Evolutionary conservation across 2,888 invertebrate genomes (phyloP).

Genomic region (Amphipoea lucens): DNA sequence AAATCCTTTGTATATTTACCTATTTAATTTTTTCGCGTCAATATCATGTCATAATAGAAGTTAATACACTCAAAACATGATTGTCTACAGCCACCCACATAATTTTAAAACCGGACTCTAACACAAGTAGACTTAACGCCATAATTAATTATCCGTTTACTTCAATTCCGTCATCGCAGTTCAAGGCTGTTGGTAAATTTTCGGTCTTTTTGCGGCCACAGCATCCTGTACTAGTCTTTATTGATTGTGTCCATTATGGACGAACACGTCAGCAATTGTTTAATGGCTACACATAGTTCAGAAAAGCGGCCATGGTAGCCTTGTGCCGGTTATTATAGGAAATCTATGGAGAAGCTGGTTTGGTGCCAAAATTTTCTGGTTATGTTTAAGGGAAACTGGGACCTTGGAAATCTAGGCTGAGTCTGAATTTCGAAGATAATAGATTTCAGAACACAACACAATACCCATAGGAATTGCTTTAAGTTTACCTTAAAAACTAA

Average conservation of each 20-base stretch:
- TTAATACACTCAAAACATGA: constrained; percentile 24
- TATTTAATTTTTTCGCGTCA: neutral
- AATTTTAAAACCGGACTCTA: constrained; percentile 36
- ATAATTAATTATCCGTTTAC: constrained; percentile 53
- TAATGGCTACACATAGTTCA: constrained; percentile 26
- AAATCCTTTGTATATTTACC: neutral
- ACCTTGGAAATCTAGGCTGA: constrained; percentile 3
- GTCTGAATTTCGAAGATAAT: neutral
- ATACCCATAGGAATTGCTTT: neutral
- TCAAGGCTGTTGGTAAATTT: constrained; percentile 47
- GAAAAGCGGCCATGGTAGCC: constrained; percentile 41
- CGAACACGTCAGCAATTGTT: constrained; percentile 49
- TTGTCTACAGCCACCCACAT: constrained; percentile 32
- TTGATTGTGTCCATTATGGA: constrained; percentile 20
- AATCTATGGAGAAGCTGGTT: constrained; percentile 49
- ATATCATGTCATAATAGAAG: neutral
- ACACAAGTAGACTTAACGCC: constrained; percentile 19
- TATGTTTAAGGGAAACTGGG: constrained; percentile 5
- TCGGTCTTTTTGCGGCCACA: constrained; percentile 37
- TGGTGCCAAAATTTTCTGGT: constrained; percentile 45
- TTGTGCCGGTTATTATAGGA: constrained; percentile 48
- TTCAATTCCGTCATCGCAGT: constrained; percentile 50
- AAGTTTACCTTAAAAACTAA: constrained; percentile 8
- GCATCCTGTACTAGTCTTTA: constrained; percentile 33
- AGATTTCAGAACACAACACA: neutral